These are phyloP conservation scores for Parus major DNA, from an alignment of 2,113 vertebrate genomes.

Conservation along the genomic window DNA sequence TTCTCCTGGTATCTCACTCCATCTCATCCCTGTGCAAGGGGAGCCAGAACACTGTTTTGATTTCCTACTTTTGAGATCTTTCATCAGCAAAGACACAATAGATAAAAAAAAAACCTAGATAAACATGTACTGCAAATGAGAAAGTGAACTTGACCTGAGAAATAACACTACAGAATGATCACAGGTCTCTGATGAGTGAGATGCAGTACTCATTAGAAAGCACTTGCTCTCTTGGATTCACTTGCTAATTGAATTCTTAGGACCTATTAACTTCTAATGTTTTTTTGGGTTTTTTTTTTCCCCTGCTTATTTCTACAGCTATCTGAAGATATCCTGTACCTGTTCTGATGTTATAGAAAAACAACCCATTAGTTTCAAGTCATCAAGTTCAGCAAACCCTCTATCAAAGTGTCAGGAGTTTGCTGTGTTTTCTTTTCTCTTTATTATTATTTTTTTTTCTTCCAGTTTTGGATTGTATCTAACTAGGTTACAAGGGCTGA, in stretches of 20 bases:
- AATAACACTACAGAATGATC: neutral
- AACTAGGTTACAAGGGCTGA: neutral
- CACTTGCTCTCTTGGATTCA: neutral
- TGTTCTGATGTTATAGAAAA: neutral
- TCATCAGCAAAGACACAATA: neutral
- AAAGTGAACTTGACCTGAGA: neutral
- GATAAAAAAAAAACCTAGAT: neutral
- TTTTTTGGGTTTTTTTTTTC: neutral
- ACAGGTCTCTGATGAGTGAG: neutral
- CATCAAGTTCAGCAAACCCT: neutral
- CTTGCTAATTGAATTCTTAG: neutral
- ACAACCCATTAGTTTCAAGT: neutral
- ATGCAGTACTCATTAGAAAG: neutral
- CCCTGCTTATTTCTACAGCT: neutral
- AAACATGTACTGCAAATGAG: neutral
- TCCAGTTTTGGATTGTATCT: neutral
- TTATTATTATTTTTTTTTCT: no score
- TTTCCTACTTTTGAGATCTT: neutral
- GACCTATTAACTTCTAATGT: neutral
- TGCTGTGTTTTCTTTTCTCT: no score
- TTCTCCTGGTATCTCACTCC: neutral
- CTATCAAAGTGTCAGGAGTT: neutral
- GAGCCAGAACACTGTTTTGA: neutral
- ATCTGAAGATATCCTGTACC: neutral
- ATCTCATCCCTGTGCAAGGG: neutral